Evolutionary conservation across 2,888 invertebrate species (phyloP), one percentile per base, ranked within the genome.

Genomic region (Phengaris alcon): DNA sequence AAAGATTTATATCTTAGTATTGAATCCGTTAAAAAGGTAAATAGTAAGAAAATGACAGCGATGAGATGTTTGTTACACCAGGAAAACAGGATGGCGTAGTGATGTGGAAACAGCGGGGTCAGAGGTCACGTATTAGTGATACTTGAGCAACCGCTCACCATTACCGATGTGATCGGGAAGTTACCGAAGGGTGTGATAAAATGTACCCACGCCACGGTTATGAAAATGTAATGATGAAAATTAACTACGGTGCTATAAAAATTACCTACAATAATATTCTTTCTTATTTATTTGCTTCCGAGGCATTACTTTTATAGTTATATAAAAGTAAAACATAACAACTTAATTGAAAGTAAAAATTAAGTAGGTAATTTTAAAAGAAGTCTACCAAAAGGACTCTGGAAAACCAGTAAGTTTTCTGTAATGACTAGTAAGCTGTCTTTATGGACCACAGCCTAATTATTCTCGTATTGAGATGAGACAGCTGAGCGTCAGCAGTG

Each of bases 61-160:
- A 64, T 64, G 44, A 64, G 64, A 64, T 64, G 64, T 44, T 64
- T 64, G 44, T 9, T 9, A 77, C 78, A 84, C 82, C 83, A 80
- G 87, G 90, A 89, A 91, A 89, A 88, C 85, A 35, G 52, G 79
- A 81, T 84, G 81, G 82, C 81, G 81, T 84, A 91, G 91, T 91
- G 92, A 86, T 78, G 84, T 85, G 86, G 89, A 91, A 91, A 89
- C 83, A 79, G 74, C 83, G 82, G 80, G 83, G 82, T 77, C 85
- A 84, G 83, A 84, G 84, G 81, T 77, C 79, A 81, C 83, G 84
- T 46, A 35, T 51, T 70, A 72, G 72, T 72, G 72, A 72, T 44
- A 72, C 51, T 72, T 13, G 72, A 72, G 72, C 54, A 72, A 48
- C n/a, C 55, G 35, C 54, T 73, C 22, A 46, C 3, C n/a, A 64